A percentile compares a stretch with the other conserved stretches of the same genome.
Conservation (phyloP, 2,113 vertebrate genomes). For the Callorhinus ursinus region DNA sequence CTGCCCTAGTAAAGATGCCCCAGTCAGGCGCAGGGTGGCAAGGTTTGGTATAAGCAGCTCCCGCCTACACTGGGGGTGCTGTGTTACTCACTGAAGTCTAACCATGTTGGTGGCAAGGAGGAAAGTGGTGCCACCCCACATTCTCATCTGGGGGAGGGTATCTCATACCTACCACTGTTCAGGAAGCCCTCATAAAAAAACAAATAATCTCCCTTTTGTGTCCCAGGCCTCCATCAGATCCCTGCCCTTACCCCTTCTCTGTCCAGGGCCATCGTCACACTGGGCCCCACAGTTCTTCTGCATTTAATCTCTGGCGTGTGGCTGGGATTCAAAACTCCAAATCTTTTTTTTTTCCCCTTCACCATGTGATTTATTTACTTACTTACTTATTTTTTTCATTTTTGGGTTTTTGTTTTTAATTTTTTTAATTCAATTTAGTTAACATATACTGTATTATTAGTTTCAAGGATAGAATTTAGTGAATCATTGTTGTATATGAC, state of each 20-base stretch:
- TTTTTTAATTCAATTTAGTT: too few species aligned
- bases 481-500: too few species aligned
- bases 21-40: not conserved
- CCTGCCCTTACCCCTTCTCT: not conserved
- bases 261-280: too few species aligned
- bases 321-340: not conserved
- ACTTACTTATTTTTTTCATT: too few species aligned
- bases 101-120: not conserved
- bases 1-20: not conserved
- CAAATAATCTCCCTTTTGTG: not conserved
- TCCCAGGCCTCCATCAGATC: not conserved
- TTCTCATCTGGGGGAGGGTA: not conserved
- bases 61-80: too few species aligned
- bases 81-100: not conserved
- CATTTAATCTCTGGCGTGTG: not conserved
- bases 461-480: too few species aligned
- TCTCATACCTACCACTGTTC: not conserved
- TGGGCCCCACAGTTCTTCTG: not conserved
- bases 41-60: not conserved
- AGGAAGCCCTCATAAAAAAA: not conserved
- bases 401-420: too few species aligned
- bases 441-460: too few species aligned
- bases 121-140: not conserved
- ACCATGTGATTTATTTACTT: too few species aligned
- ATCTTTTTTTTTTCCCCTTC: too few species aligned